Evolutionary conservation across 2,113 vertebrate genomes (phyloP), one percentile per base, ranked within the genome.

Genomic region (Kryptolebias marmoratus): DNA sequence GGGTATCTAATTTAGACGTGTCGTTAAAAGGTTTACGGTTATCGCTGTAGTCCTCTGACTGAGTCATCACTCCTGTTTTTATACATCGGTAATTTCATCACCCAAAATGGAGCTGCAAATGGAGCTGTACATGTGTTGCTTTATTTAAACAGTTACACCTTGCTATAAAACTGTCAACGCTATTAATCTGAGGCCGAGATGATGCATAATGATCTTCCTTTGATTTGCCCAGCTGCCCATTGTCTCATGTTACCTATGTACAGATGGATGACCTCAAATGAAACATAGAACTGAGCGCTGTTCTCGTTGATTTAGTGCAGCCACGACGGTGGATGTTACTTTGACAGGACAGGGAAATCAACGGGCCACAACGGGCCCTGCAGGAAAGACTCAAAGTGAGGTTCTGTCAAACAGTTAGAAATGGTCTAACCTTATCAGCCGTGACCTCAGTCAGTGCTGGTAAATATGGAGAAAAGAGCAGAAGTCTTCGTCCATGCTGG

Each of bases 131-230:
- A 71, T 10, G 30, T 56, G 42, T 65, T 77, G 60, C 80, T 86
- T 84, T 91, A 85, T 85, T 85, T 80, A 82, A 90, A 82, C 64
- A 77, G 77, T 91, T 84, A 76, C 80, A 86, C 75, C 74, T 88
- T 73, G 71, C 80, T 68, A 79, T 91, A 71, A 92, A 92, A 79
- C 84, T 93, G 89, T 90, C 91, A 86, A 71, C 77, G 87, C 82
- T 79, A 76, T 91, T 87, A 84, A 92, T 89, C 84, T 74, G 56
- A 73, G 72, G 56, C 83, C 75, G 1, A 90, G 75, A 76, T 68
- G 90, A 85, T 85, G 62, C 67, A 68, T 42, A 68, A 82, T 65
- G 68, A 63, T 75, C 80, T 71, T 68, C 61, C 61, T 84, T 82
- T 86, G 72, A 87, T 81, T 67, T 72, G 60, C 18, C 77, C 66